These are phyloP conservation scores for Tyrannus savana DNA, from an alignment of 2,113 vertebrate genomes.

Conservation along the genomic window DNA sequence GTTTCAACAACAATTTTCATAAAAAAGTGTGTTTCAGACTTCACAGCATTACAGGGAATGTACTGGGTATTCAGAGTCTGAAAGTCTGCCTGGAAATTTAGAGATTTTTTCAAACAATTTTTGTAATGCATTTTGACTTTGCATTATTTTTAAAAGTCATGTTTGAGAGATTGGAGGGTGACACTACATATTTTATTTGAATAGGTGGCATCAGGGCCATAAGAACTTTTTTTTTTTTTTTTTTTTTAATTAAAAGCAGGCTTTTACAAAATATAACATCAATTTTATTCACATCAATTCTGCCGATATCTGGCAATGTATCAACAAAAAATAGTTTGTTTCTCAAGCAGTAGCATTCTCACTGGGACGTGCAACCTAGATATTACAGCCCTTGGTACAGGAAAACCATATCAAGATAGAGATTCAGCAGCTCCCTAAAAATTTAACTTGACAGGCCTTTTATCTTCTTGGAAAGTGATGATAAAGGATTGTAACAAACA, in stretches of 20 bases:
- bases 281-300: accelerated
- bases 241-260: accelerated
- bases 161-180: not conserved
- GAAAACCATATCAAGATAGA: not conserved
- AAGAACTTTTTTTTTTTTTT: not conserved
- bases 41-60: not conserved
- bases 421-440: not conserved
- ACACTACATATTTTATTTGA: not conserved
- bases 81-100: not conserved
- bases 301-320: not conserved
- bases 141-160: not conserved
- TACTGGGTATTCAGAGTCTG: not conserved
- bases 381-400: not conserved
- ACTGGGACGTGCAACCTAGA: not conserved
- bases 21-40: not conserved
- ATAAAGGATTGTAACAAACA: not conserved
- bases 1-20: slow-evolving; percentile 18
- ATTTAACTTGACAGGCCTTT: not conserved
- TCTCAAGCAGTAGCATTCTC: not conserved
- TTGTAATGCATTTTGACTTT: not conserved
- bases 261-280: not conserved
- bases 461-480: not conserved
- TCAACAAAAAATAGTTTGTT: not conserved
- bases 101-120: not conserved
- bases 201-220: not conserved